Evolutionary conservation across 2,888 invertebrate genomes (phyloP).

Genomic region (Caenorhabditis parvicauda): DNA sequence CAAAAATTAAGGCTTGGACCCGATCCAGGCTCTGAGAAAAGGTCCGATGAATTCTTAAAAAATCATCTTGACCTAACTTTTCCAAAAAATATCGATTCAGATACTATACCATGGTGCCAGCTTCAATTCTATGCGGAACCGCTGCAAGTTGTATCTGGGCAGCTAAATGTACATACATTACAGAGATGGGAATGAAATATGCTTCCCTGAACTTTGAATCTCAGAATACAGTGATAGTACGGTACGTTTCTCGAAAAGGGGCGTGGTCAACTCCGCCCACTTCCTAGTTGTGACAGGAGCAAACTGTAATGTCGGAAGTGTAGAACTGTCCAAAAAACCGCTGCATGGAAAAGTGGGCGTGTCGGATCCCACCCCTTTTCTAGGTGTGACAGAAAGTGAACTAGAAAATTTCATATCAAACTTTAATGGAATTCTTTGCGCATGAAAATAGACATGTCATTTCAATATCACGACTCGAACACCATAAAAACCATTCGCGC

Average conservation of each 20-base stretch:
- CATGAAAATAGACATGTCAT: no score
- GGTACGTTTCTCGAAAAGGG: constrained; percentile 65
- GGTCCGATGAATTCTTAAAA: not conserved
- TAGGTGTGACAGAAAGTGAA: no score
- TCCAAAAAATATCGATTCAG: constrained; percentile 59
- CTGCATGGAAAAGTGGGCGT: not conserved
- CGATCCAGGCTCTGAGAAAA: no score
- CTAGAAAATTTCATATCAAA: no score
- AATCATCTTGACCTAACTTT: not conserved
- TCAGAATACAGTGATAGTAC: constrained; percentile 86
- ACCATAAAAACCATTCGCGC: no score
- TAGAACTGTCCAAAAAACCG: no score
- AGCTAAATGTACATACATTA: constrained; percentile 93
- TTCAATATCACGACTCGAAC: no score
- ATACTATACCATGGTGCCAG: constrained; percentile 71
- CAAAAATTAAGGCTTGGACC: no score
- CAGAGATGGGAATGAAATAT: constrained; percentile 86
- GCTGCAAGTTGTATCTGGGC: constrained; percentile 98
- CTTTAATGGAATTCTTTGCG: no score
- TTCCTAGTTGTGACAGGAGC: no score
- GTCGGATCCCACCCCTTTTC: not conserved
- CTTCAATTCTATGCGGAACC: constrained; percentile 87
- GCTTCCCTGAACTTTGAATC: constrained; percentile 73
- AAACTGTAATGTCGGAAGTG: no score
- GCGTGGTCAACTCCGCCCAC: no score